Evolutionary conservation across 1,140 invertebrate species (phyloP).

Genomic region (Leptopilina clavipes): DNA sequence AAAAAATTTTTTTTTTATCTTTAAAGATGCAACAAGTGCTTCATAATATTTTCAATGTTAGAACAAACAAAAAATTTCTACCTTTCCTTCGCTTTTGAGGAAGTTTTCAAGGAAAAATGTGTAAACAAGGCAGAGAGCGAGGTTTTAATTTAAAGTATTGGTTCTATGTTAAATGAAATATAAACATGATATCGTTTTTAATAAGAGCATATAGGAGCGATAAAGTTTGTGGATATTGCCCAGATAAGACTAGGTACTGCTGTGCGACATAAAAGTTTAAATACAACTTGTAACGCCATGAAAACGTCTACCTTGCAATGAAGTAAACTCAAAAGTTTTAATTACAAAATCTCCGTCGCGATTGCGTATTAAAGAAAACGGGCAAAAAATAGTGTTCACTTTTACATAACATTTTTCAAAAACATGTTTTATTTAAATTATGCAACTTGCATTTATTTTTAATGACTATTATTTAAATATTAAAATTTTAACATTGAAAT

Average conservation of each 20-base stretch:
- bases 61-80: no score
- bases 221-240: neutral
- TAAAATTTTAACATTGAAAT: no score
- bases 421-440: no score
- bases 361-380: neutral
- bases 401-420: no score
- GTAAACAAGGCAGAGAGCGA: neutral
- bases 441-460: no score
- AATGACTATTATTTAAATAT: no score
- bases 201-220: neutral
- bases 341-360: neutral
- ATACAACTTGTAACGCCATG: conserved; percentile 11
- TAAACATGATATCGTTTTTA: neutral
- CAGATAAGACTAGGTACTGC: conserved; percentile 7
- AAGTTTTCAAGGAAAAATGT: neutral
- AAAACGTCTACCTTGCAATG: neutral
- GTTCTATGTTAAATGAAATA: conserved; percentile 11
- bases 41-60: no score
- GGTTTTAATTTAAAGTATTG: neutral
- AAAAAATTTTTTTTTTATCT: no score
- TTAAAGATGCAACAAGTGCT: no score
- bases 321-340: conserved; percentile 27
- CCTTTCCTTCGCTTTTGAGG: no score
- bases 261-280: neutral
- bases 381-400: no score